These are phyloP conservation scores for Eristalis intricaria DNA, from an alignment of 2,888 invertebrate genomes.

Conservation along the genomic window DNA sequence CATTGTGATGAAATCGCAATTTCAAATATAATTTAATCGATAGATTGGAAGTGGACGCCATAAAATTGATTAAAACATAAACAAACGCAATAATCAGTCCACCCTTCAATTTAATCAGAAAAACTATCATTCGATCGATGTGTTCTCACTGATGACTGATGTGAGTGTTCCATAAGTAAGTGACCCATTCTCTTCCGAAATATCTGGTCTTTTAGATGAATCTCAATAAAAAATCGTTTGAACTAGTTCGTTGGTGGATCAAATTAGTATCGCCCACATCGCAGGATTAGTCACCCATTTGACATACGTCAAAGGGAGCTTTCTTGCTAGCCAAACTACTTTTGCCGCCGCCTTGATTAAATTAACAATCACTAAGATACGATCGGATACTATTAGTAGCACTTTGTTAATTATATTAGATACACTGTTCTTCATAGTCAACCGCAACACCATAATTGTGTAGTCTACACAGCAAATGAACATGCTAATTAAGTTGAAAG, in stretches of 20 bases:
- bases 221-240: too few relatives aligned
- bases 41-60: not conserved
- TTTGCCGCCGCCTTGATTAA: not conserved
- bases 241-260: too few relatives aligned
- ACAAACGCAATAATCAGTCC: not conserved
- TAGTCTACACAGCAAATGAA: constrained; percentile 18
- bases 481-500: constrained; percentile 21
- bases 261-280: too few relatives aligned
- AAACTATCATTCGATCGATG: not conserved
- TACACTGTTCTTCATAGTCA: not conserved
- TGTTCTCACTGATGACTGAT: too few relatives aligned
- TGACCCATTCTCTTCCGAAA: not conserved
- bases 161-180: not conserved
- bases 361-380: not conserved
- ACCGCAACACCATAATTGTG: constrained; percentile 26
- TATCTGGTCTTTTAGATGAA: not conserved
- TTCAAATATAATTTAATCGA: not conserved
- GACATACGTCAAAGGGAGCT: not conserved
- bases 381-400: constrained; percentile 19
- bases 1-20: not conserved
- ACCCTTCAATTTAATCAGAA: not conserved
- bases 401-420: constrained; percentile 33
- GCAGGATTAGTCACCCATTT: too few relatives aligned
- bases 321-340: not conserved
- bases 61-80: not conserved